phyloP scores from a whole-genome alignment of 2,888 invertebrate genomes.

The Leptopterna dolabrata region DNA sequence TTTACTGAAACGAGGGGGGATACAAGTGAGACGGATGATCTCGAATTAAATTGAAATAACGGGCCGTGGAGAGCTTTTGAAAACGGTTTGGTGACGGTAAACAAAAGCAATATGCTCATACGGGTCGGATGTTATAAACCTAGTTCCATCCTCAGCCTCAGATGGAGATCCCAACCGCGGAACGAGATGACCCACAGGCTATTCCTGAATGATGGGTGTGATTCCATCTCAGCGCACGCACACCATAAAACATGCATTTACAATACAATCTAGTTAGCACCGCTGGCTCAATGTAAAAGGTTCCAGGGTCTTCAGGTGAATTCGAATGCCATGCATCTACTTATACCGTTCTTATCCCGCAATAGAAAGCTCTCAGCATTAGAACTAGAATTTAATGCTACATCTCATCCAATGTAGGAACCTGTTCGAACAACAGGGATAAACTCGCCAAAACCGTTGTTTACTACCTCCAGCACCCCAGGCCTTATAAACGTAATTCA shows the following conservation, averaged over 20 bases:
- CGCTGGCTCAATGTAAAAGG: background rate
- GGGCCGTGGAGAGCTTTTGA: constrained; percentile 7
- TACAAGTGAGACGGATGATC: background rate
- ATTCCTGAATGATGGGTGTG: background rate
- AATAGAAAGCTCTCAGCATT: background rate
- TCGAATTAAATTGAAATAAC: constrained; percentile 44
- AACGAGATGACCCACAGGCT: background rate
- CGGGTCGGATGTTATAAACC: background rate
- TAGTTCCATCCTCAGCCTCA: background rate
- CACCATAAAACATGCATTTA: background rate
- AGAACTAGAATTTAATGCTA: constrained; percentile 2
- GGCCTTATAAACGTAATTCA: background rate
- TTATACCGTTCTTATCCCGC: background rate
- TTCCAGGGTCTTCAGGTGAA: background rate
- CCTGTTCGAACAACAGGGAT: background rate
- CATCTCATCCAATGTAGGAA: background rate
- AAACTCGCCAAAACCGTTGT: background rate
- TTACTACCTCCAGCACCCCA: background rate
- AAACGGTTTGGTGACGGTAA: constrained; percentile 30
- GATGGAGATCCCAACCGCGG: background rate
- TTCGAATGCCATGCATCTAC: background rate
- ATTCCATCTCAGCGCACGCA: background rate
- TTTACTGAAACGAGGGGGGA: background rate
- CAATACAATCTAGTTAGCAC: constrained; percentile 11
- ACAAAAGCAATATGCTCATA: constrained; percentile 21